Percentiles rank a stretch among this genome's conserved stretches.
phyloP scores from a whole-genome alignment of 2,888 invertebrate genomes.

The Labia minor region DNA sequence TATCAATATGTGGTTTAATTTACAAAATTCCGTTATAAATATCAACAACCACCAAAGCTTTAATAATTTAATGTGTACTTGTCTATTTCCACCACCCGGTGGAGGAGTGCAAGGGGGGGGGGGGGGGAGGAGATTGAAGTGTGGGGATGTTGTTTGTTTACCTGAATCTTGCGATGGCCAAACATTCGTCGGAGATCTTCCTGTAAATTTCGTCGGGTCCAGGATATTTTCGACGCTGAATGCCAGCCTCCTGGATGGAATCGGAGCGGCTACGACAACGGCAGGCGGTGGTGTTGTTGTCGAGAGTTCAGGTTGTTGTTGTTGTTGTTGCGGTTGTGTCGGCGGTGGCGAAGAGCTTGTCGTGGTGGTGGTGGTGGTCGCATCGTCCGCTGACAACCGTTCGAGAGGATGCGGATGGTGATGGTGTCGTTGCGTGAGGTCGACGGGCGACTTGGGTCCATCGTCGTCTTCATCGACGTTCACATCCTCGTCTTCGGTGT shows the following conservation, averaged over 20 bases:
- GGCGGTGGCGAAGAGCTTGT: slow-evolving; percentile 18
- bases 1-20: too few species aligned
- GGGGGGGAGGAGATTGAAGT: too few species aligned
- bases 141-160: background rate
- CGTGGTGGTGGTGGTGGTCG: slow-evolving; percentile 15
- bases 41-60: too few species aligned
- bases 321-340: too few species aligned
- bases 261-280: slow-evolving; percentile 17
- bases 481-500: slow-evolving; percentile 24
- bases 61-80: too few species aligned
- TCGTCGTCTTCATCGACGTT: slow-evolving; percentile 26
- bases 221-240: slow-evolving; percentile 86
- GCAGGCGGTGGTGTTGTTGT: slow-evolving; percentile 15
- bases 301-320: too few species aligned
- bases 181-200: slow-evolving; percentile 36
- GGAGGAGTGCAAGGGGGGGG: too few species aligned
- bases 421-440: slow-evolving; percentile 24
- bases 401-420: slow-evolving; percentile 18
- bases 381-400: slow-evolving; percentile 3
- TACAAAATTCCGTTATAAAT: too few species aligned
- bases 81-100: too few species aligned
- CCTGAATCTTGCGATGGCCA: slow-evolving; percentile 18
- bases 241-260: slow-evolving; percentile 55
- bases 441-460: slow-evolving; percentile 25
- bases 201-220: slow-evolving; percentile 83